Evolutionary conservation across 2,888 invertebrate species (phyloP).

Genomic region (Caenorhabditis macrosperma): DNA sequence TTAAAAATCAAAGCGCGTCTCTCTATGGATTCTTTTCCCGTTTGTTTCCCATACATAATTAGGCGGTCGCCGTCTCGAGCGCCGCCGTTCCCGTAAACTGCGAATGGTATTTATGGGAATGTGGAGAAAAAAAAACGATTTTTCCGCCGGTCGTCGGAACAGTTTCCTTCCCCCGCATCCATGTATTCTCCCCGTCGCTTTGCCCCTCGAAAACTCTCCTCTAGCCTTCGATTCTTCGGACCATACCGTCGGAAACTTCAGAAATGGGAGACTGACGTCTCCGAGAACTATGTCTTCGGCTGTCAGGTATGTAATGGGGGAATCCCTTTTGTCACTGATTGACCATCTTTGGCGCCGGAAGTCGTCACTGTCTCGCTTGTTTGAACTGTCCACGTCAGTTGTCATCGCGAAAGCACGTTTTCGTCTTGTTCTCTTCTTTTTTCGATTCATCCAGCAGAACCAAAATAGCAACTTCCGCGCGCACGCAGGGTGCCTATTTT

Average conservation of each 20-base stretch:
- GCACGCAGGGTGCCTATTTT: background rate
- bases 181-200: background rate
- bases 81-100: constrained; percentile 19
- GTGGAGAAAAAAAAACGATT: background rate
- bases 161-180: background rate
- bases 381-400: constrained; percentile 12
- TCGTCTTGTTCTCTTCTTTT: background rate
- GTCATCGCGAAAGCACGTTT: constrained; percentile 16
- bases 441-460: background rate
- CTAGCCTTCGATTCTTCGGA: constrained; percentile 13
- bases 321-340: constrained; percentile 9
- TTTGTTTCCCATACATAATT: constrained; percentile 36
- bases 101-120: constrained; percentile 10
- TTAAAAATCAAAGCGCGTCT: background rate
- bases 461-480: constrained; percentile 20
- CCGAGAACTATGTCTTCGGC: background rate
- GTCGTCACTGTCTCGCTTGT: constrained; percentile 10
- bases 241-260: constrained; percentile 8
- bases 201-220: constrained; percentile 3
- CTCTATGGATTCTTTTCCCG: background rate
- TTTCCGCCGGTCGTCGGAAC: background rate
- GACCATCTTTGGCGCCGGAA: constrained; percentile 17
- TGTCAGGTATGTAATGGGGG: constrained; percentile 20
- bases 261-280: constrained; percentile 1
- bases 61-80: background rate